A percentile compares a stretch with the other conserved stretches of the same genome.
Conservation (phyloP, 2,113 vertebrate genomes). For the Cyprinodon tularosa region DNA sequence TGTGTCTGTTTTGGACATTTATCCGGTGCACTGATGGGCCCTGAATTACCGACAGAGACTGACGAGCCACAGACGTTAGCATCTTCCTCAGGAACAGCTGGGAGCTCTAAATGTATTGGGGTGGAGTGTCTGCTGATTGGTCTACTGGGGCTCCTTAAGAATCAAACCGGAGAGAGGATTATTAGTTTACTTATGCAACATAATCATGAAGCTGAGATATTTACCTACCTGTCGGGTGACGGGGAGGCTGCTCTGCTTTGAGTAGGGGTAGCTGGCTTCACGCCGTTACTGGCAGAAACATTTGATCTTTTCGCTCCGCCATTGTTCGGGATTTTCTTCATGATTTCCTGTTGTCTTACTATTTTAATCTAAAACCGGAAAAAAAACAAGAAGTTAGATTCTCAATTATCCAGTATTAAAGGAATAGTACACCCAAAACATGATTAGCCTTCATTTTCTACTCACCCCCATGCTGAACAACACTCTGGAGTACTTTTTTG, state of each 20-base stretch:
- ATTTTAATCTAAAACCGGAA: slow-evolving; percentile 52
- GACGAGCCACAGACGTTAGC: slow-evolving; percentile 61
- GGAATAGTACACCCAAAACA: too few species aligned
- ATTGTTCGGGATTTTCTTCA: slow-evolving; percentile 39
- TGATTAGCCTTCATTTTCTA: too few species aligned
- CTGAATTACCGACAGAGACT: slow-evolving; percentile 85
- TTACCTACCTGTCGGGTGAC: slow-evolving; percentile 57
- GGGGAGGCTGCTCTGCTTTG: slow-evolving; percentile 46
- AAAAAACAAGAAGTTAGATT: neutral
- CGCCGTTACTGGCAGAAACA: neutral
- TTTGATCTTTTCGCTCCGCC: slow-evolving; percentile 21
- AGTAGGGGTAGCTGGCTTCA: slow-evolving; percentile 20
- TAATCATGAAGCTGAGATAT: neutral
- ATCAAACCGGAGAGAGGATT: slow-evolving; percentile 9
- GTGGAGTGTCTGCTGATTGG: slow-evolving; percentile 80
- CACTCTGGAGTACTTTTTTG: too few species aligned
- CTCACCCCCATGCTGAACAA: too few species aligned
- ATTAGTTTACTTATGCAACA: neutral
- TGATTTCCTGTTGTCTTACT: slow-evolving; percentile 2
- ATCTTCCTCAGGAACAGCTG: slow-evolving; percentile 78
- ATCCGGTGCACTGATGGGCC: slow-evolving; percentile 80
- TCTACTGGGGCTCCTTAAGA: slow-evolving; percentile 73
- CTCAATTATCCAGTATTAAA: neutral
- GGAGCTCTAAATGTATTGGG: slow-evolving; percentile 81
- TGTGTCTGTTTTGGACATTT: slow-evolving; percentile 68